Conservation (phyloP, 2,888 invertebrate species). For the Cephus pygmeus region DNA sequence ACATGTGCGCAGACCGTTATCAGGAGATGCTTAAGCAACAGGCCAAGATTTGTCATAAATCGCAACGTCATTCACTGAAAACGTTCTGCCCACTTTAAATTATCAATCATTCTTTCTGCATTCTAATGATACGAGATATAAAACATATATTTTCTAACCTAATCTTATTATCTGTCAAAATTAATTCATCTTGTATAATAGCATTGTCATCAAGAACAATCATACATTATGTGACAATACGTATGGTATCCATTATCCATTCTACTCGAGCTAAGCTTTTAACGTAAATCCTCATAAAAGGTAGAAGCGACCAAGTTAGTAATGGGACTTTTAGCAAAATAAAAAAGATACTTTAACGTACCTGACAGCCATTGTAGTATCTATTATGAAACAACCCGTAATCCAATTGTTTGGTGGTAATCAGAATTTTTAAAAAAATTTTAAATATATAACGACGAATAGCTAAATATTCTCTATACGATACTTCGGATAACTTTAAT, state of each 20-base stretch:
- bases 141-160: background rate
- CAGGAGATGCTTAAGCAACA: background rate
- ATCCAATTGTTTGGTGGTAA: background rate
- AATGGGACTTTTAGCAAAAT: background rate
- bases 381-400: background rate
- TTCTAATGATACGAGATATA: background rate
- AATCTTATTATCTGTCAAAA: background rate
- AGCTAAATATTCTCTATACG: background rate
- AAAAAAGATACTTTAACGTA: background rate
- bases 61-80: background rate
- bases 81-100: background rate
- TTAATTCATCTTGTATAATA: background rate
- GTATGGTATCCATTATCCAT: background rate
- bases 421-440: background rate
- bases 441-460: background rate
- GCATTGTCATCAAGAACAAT: background rate
- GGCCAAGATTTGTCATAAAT: background rate
- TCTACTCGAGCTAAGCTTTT: background rate
- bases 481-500: background rate
- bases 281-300: background rate
- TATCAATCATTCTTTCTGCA: background rate
- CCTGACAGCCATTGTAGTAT: background rate
- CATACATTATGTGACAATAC: background rate
- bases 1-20: background rate
- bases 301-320: background rate